Base-by-base conservation (phyloP, 1,140 invertebrate genomes). In the Steinernema khuongi region DNA sequence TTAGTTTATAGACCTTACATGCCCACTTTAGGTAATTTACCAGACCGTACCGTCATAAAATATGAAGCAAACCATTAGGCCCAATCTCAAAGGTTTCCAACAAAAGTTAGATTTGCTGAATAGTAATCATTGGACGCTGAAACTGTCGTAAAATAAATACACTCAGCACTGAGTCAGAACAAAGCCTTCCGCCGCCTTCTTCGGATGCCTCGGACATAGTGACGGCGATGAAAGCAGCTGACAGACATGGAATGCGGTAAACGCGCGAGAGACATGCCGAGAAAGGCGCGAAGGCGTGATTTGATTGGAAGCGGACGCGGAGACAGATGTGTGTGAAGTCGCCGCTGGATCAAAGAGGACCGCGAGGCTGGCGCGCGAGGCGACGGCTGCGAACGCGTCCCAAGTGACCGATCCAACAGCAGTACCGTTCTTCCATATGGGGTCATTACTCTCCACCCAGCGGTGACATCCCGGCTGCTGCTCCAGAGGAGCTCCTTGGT, bases 341-440 rank as follows among this genome's bases (percentile, higher is more conserved):
- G 50, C 50, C 50, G 50, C 50, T 22, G 50, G 50, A 60, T 60
- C 50, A 60, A 60, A 60, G 50, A 60, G 14, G 22, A 60, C 50
- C 19, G 50, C 36, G 36, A 41, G 36, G n/a, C 36, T 41, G 36
- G 7, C 7, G n/a, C 36, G n/a, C 7, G n/a, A n/a, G n/a, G n/a
- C 36, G 36, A n/a, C 50, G 50, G 50, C 50, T 60, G 50, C 50
- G 50, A n/a, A 11, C 36, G 14, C 22, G 50, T 60, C 50, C 50
- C 50, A 60, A 60, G 11, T 11, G 50, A 60, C 50, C 50, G 50
- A 60, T 60, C 50, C 14, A 60, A 60, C 50, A 60, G 50, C 50
- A 7, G 50, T 60, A 60, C 50, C 50, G 50, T 60, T 7, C 19
- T 22, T 60, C 50, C 50, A 60, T 60, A 60, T 60, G 50, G 50